phyloP scores from a whole-genome alignment of 2,113 vertebrate species.

The Aramus guarauna region DNA sequence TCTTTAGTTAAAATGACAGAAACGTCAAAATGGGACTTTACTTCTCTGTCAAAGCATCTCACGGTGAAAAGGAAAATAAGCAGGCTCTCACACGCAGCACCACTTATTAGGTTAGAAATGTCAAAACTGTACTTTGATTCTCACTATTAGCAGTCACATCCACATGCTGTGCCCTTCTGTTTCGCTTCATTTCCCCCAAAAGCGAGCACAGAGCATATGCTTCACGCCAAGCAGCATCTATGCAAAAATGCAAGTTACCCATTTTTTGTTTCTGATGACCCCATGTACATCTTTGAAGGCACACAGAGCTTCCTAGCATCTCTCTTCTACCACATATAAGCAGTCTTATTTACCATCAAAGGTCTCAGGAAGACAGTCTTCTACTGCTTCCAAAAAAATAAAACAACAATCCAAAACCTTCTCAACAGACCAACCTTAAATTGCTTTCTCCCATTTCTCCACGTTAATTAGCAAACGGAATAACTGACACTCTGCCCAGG shows the following conservation, averaged over 20 bases:
- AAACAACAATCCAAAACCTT: not conserved
- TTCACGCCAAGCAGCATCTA: not conserved
- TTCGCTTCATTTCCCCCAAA: conserved; percentile 36
- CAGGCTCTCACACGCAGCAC: conserved; percentile 26
- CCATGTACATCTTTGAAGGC: fast-evolving
- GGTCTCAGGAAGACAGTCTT: not conserved
- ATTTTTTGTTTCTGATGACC: not conserved
- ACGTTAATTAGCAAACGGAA: not conserved
- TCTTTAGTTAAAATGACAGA: conserved; percentile 69
- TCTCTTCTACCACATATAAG: not conserved
- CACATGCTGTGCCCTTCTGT: conserved; percentile 59
- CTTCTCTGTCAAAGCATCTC: conserved; percentile 63
- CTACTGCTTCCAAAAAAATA: not conserved
- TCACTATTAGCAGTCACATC: conserved; percentile 55
- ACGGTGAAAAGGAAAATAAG: conserved; percentile 66
- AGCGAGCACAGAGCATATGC: conserved; percentile 10
- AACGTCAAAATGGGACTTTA: conserved; percentile 68
- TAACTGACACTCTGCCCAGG: not conserved
- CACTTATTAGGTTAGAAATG: conserved; percentile 65
- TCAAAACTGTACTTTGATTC: conserved; percentile 64
- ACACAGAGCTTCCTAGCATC: fast-evolving
- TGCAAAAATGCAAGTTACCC: not conserved
- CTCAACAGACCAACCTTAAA: not conserved
- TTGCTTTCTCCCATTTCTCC: not conserved
- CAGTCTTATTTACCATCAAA: not conserved